Base-by-base conservation (phyloP, 2,113 vertebrate species). In the Nanorana parkeri region DNA sequence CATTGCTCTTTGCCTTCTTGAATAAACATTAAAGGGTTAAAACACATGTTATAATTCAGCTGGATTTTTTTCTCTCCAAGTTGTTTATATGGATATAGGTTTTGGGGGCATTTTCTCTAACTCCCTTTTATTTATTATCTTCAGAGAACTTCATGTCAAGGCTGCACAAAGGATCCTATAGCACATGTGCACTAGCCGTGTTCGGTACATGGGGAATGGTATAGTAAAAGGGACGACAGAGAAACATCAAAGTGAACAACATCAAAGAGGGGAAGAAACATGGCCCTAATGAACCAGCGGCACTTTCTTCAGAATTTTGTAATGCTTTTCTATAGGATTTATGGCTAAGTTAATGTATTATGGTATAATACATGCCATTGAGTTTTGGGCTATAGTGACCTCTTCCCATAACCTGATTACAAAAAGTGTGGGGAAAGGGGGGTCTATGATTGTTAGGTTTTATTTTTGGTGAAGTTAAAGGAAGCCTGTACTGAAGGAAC, bases 221-320 rank as follows among this genome's bases (percentile, higher is more conserved):
- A 67, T 23, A 78, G 58, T 78, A 32, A 78, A 73, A 28, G 19
- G 19, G 36, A 68, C 17, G 13, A 78, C 20, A 61, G 32, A 23
- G 16, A 68, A 16, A 80, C 77, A 69, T 80, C 66, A 80, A 80
- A 80, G 78, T 29, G 16, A 4, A 11, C 7, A 69, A 79, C 64
- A 56, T 68, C 64, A 79, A 58, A 79, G 32, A 41, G 4, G 16
- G 4, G 23, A 19, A 32, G 19, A 75, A 60, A 68, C 41, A 23
- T 24, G n/a, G 4, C 29, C 4, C 20, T 47, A 69, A 67, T 51
- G n/a, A 55, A 55, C 63, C 15, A 4, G 47, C 28, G 11, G 67
- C 15, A 56, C 21, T 28, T 77, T 52, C 52, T 61, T 11, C 23
- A 55, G 21, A 36, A 67, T 78, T 67, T 56, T 21, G 19, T 51